These are phyloP conservation scores for Myotis daubentonii DNA, from an alignment of 2,797 vertebrate genomes.

Conservation along the genomic window DNA sequence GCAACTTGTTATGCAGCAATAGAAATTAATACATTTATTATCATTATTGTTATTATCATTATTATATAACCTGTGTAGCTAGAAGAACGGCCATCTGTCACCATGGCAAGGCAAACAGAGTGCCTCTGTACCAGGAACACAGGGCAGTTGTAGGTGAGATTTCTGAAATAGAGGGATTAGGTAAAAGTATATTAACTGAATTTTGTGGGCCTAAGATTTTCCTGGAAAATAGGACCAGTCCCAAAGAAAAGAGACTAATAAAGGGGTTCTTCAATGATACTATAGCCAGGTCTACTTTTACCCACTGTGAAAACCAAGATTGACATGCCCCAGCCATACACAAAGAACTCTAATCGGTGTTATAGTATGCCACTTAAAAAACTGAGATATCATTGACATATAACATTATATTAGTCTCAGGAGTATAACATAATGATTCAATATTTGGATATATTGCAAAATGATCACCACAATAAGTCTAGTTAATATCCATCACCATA, in stretches of 20 bases:
- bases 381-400: background rate
- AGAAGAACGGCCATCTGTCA: no score
- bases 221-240: background rate
- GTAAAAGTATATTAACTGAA: constrained; percentile 5
- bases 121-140: no score
- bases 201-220: background rate
- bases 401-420: background rate
- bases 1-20: no score
- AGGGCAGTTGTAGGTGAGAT: no score
- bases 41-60: no score
- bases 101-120: no score
- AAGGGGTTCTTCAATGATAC: background rate
- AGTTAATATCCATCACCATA: background rate
- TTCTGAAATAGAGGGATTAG: background rate
- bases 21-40: no score
- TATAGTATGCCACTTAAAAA: background rate
- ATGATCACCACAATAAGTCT: background rate
- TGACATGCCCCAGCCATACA: background rate
- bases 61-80: no score
- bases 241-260: background rate
- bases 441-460: background rate
- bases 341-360: background rate
- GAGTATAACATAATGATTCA: background rate
- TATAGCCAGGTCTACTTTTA: background rate
- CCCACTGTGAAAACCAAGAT: background rate